phyloP scores from a whole-genome alignment of 2,113 vertebrate species.

The Channa maculata region DNA sequence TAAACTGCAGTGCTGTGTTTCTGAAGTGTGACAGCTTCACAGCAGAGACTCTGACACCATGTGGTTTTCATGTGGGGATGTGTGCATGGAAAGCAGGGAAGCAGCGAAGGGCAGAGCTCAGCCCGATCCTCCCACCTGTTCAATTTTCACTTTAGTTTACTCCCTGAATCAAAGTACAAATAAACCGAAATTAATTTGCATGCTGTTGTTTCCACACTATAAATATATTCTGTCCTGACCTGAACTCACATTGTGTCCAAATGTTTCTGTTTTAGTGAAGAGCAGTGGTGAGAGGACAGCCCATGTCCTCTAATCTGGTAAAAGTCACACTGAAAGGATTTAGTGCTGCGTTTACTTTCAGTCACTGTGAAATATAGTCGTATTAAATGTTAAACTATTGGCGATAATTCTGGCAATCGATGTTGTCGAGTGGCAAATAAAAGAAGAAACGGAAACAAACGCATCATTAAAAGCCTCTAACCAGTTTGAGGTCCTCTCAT shows the following conservation, averaged over 20 bases:
- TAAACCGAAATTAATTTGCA: neutral
- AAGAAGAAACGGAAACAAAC: no score
- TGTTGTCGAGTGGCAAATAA: no score
- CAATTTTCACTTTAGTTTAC: neutral
- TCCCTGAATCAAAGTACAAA: neutral
- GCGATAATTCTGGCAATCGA: neutral
- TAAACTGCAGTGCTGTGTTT: neutral
- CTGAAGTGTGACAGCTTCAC: slow-evolving; percentile 18
- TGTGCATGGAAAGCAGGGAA: slow-evolving; percentile 45
- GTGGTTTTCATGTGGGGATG: slow-evolving; percentile 54
- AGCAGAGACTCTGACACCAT: slow-evolving; percentile 34
- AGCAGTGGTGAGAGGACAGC: neutral
- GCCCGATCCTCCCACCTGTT: slow-evolving; percentile 53
- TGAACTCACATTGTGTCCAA: neutral
- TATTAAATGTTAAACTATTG: neutral
- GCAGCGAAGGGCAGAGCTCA: slow-evolving; percentile 33
- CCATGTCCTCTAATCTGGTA: neutral
- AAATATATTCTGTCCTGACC: neutral
- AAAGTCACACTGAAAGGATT: neutral
- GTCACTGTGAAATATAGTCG: neutral
- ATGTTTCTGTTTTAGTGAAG: neutral
- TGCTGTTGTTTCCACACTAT: neutral
- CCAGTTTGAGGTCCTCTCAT: no score
- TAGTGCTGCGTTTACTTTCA: no score
- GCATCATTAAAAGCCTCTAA: no score